Conservation (phyloP, 2,888 invertebrate species). For the Melangyna quadrimaculata region DNA sequence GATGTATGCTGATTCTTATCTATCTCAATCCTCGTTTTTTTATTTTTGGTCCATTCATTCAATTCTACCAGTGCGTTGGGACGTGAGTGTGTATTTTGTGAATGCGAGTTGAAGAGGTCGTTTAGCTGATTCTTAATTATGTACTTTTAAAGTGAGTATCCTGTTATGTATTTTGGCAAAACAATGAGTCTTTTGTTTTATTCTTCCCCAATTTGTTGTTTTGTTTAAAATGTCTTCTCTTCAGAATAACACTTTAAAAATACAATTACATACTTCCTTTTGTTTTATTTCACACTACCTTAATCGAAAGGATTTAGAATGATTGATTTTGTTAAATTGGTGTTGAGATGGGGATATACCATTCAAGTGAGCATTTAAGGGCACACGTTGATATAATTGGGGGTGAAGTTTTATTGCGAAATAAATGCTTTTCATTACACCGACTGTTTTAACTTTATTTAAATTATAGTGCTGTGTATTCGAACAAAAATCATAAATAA, state of each 20-base stretch:
- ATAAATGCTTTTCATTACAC: too few relatives aligned
- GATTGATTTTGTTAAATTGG: background rate
- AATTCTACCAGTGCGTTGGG: slow-evolving; percentile 22
- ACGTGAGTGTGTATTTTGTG: slow-evolving; percentile 26
- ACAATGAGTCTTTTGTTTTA: slow-evolving; percentile 50
- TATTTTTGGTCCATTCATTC: background rate
- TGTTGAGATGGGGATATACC: background rate
- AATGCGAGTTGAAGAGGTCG: slow-evolving; percentile 39
- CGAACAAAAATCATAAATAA: too few relatives aligned
- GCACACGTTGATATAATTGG: background rate
- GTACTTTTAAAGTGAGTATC: slow-evolving; percentile 60
- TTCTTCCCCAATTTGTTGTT: slow-evolving; percentile 21
- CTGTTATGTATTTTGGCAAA: slow-evolving; percentile 58
- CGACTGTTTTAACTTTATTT: too few relatives aligned
- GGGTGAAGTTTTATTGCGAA: background rate
- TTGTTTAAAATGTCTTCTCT: background rate
- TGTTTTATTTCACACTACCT: slow-evolving; percentile 9
- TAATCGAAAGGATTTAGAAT: background rate
- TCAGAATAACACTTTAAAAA: slow-evolving; percentile 36
- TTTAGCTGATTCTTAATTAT: slow-evolving; percentile 64
- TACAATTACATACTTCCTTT: slow-evolving; percentile 10
- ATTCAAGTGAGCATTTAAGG: background rate
- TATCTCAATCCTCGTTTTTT: slow-evolving; percentile 25
- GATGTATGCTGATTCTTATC: slow-evolving; percentile 44
- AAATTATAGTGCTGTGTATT: too few relatives aligned